Conservation (phyloP, 2,113 vertebrate genomes). For the Fregata magnificens region DNA sequence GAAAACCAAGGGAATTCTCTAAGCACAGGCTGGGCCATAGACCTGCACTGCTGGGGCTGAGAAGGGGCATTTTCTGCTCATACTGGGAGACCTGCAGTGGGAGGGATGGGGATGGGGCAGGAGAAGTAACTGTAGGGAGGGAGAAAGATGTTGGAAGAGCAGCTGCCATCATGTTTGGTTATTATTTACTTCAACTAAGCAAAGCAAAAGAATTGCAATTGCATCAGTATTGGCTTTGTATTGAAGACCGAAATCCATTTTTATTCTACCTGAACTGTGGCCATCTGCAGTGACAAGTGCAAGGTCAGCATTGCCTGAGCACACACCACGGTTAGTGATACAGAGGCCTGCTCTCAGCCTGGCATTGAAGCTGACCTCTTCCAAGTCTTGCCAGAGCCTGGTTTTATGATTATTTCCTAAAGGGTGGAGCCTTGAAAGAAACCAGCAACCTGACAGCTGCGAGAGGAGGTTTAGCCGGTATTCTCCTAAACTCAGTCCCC, state of each 20-base stretch:
- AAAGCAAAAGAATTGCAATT: neutral
- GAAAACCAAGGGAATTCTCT: neutral
- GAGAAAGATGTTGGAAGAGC: neutral
- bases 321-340: accelerated
- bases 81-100: neutral
- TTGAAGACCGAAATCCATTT: neutral
- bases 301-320: accelerated
- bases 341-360: neutral
- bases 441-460: neutral
- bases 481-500: neutral
- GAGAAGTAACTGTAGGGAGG: neutral
- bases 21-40: too few species aligned
- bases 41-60: neutral
- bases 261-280: neutral
- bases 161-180: neutral
- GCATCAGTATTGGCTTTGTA: neutral
- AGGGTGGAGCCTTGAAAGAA: neutral
- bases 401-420: neutral
- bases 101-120: neutral
- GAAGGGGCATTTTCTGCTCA: neutral
- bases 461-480: neutral
- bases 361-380: neutral
- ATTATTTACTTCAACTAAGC: neutral
- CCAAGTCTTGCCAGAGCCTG: neutral
- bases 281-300: accelerated